Evolutionary conservation across 2,797 vertebrate genomes (phyloP).

Genomic region (Urocyon cinereoargenteus): DNA sequence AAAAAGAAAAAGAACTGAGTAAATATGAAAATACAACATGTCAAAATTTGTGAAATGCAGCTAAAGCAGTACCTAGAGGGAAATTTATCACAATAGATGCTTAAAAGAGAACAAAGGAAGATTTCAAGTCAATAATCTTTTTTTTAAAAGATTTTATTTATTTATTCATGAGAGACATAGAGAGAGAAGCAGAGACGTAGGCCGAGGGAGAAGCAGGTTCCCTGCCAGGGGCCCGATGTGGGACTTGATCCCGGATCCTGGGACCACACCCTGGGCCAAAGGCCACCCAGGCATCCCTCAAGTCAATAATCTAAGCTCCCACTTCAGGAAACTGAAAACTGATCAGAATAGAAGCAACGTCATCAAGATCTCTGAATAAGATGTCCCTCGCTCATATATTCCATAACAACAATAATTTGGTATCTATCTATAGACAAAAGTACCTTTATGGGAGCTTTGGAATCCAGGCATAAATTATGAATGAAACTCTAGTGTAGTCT

Average conservation of each 20-base stretch:
- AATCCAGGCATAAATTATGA: neutral
- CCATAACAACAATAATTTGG: neutral
- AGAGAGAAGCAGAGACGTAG: no score
- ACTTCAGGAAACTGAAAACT: neutral
- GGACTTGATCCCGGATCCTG: no score
- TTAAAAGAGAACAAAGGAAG: neutral
- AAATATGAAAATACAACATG: neutral
- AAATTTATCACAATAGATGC: neutral
- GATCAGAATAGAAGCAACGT: neutral
- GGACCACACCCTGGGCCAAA: no score
- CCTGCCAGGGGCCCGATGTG: no score
- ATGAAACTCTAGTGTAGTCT: neutral
- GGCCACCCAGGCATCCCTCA: neutral
- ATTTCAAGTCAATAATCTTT: neutral
- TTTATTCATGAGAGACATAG: no score
- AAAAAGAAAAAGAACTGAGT: neutral
- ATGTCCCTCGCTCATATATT: neutral
- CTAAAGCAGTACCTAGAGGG: neutral
- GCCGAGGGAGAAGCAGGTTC: no score
- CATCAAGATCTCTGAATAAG: neutral
- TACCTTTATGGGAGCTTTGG: neutral
- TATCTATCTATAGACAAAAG: neutral
- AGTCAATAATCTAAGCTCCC: neutral
- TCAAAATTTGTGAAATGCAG: neutral
- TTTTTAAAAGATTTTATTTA: no score